Conservation (phyloP, 1,140 invertebrate species). For the Spodoptera frugiperda region DNA sequence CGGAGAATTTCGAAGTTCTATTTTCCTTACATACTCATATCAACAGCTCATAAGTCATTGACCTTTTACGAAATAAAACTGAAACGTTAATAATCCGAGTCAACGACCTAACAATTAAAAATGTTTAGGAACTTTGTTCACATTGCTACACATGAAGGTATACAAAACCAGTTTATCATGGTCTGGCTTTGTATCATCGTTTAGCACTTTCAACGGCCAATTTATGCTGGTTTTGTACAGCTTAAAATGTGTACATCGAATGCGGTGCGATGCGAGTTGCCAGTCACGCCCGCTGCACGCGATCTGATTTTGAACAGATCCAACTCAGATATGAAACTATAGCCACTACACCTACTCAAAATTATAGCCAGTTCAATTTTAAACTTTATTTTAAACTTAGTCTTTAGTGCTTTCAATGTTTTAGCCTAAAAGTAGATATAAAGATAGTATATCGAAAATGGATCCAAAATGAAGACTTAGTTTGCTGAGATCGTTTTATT, state of each 20-base stretch:
- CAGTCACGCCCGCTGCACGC: constrained; percentile 16
- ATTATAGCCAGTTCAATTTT: constrained; percentile 11
- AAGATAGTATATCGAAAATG: too few relatives aligned
- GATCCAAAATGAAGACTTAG: too few relatives aligned
- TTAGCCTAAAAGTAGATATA: too few relatives aligned
- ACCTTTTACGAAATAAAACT: not conserved
- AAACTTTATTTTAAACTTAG: not conserved
- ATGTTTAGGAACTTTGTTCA: not conserved
- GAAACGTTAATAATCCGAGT: not conserved
- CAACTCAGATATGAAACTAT: constrained; percentile 17
- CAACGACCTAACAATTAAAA: constrained; percentile 18
- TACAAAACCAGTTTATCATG: too few relatives aligned
- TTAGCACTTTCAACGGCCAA: too few relatives aligned
- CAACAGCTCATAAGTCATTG: too few relatives aligned
- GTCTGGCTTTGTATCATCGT: too few relatives aligned
- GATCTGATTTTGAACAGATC: constrained; percentile 15
- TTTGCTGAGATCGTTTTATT: not conserved
- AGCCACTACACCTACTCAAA: constrained; percentile 16
- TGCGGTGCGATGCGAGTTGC: not conserved
- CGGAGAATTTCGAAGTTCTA: too few relatives aligned
- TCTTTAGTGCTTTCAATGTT: too few relatives aligned
- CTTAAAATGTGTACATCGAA: not conserved
- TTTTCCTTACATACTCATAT: too few relatives aligned
- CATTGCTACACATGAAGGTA: too few relatives aligned
- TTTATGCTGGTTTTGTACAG: too few relatives aligned